These are phyloP conservation scores for Amniataba percoides DNA, from an alignment of 2,797 vertebrate species.

Conservation along the genomic window DNA sequence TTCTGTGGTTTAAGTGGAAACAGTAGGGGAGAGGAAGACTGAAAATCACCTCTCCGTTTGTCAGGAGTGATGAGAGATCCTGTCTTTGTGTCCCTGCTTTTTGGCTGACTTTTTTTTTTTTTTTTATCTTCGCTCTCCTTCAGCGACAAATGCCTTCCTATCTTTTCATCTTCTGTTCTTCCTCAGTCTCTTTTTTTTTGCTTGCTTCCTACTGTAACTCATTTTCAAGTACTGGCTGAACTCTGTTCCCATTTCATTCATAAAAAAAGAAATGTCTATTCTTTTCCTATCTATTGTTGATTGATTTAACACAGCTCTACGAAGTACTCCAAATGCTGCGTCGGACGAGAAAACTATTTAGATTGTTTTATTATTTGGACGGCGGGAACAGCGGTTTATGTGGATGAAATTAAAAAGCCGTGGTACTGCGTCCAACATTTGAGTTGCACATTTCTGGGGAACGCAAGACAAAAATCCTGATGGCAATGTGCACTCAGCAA, in stretches of 20 bases:
- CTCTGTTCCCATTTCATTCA: constrained; percentile 25
- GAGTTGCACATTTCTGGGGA: background rate
- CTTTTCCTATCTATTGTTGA: constrained; percentile 31
- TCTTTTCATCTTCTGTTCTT: constrained; percentile 12
- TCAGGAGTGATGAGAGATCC: constrained; percentile 57
- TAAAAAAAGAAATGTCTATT: background rate
- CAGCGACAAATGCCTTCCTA: constrained; percentile 16
- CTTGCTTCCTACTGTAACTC: constrained; percentile 1
- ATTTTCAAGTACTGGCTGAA: background rate
- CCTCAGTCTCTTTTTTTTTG: background rate
- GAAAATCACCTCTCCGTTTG: constrained; percentile 53
- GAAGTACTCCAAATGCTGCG: background rate
- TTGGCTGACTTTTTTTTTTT: background rate
- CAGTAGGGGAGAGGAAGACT: constrained; percentile 48
- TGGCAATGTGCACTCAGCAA: background rate
- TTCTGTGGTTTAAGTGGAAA: constrained; percentile 70
- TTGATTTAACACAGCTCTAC: constrained; percentile 26
- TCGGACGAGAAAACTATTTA: background rate
- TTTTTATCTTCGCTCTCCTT: constrained; percentile 1
- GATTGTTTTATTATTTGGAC: constrained; percentile 8
- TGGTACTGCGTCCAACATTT: background rate
- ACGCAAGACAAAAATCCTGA: background rate
- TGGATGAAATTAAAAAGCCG: background rate
- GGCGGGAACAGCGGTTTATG: background rate
- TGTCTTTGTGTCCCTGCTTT: constrained; percentile 39